Base-by-base conservation (phyloP, 2,888 invertebrate genomes). In the Campaea margaritaria region DNA sequence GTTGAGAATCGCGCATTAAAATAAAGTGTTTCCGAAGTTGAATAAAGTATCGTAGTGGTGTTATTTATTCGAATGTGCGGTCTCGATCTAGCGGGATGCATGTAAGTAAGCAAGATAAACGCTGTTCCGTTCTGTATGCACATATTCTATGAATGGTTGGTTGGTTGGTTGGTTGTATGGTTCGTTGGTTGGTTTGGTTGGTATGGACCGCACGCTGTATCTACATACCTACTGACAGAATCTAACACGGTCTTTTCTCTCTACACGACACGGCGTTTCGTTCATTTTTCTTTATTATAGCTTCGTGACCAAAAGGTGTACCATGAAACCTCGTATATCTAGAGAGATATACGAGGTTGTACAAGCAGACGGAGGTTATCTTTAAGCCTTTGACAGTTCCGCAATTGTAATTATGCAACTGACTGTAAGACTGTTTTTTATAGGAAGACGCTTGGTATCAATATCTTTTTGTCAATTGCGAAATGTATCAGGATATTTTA, bases 101-200 rank as follows among this genome's bases (percentile, higher is more conserved):
- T 31, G 50, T 47, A 52, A 51, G 60, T 56, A 43, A 36, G 36
- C 42, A 34, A 51, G 43, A 43, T 51, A 47, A 54, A 51, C 43
- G 15, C 12, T 36, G 45, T 41, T 55, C 11, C 28, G 44, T 48
- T 53, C 48, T 56, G 5, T 21, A 61, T 61, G 60, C 55, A 61
- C 60, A 61, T 60, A 61, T 51, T 61, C 51, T 61, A 60, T 60
- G 60, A 51, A 60, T 47, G 42, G 50, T 55, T n/a, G n/a, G n/a
- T n/a, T n/a, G n/a, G n/a, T n/a, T n/a, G n/a, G n/a, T n/a, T n/a
- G n/a, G n/a, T n/a, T n/a, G n/a, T n/a, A n/a, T n/a, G n/a, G n/a
- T n/a, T n/a, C n/a, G n/a, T n/a, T n/a, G n/a, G n/a, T n/a, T n/a
- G n/a, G n/a, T n/a, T n/a, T n/a, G n/a, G n/a, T n/a, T n/a, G n/a